phyloP scores from a whole-genome alignment of 2,113 vertebrate genomes.

The Gulo gulo region DNA sequence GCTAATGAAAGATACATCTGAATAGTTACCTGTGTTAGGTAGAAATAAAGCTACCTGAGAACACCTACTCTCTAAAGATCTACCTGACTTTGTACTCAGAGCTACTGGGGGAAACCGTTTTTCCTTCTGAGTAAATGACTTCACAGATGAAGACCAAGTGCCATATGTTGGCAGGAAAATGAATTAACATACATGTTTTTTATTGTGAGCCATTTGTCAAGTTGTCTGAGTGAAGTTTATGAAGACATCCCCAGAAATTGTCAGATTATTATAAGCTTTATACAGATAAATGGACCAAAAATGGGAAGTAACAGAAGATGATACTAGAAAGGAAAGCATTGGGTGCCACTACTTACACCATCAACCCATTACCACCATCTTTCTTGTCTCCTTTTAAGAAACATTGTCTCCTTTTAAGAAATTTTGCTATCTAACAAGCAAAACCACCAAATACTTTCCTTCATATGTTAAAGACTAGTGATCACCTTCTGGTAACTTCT shows the following conservation, averaged over 20 bases:
- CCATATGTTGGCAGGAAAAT: background rate
- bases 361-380: background rate
- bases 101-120: background rate
- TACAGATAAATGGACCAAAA: background rate
- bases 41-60: background rate
- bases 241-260: background rate
- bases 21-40: background rate
- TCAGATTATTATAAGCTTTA: background rate
- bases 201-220: background rate
- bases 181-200: background rate
- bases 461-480: background rate
- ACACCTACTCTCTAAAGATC: background rate
- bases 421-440: background rate
- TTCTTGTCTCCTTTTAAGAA: too few relatives aligned
- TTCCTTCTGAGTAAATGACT: background rate
- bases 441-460: background rate
- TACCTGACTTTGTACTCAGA: background rate
- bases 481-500: background rate
- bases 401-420: background rate
- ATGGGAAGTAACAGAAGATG: background rate
- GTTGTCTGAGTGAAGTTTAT: background rate
- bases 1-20: background rate
- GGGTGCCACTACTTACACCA: rapidly evolving
- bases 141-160: background rate
- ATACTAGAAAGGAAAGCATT: background rate